Percentiles rank a stretch among this genome's conserved stretches.
Evolutionary conservation across 2,888 invertebrate species (phyloP).

Genomic region (Archips xylosteana): DNA sequence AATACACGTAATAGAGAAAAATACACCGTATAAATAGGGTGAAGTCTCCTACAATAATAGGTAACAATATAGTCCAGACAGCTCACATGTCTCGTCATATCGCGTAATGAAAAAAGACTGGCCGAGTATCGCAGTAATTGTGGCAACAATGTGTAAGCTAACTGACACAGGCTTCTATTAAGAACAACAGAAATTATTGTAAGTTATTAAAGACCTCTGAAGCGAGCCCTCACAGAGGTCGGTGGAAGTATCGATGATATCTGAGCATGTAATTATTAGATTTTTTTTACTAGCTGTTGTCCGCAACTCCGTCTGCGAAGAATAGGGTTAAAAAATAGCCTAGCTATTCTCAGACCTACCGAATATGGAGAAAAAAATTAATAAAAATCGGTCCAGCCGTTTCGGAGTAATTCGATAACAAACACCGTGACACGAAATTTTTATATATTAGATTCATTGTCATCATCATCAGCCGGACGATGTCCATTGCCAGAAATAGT

Average conservation of each 20-base stretch:
- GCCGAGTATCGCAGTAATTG: constrained; percentile 62
- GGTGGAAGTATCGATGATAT: background rate
- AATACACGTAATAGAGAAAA: constrained; percentile 27
- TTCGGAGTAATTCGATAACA: no score
- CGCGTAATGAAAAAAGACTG: constrained; percentile 53
- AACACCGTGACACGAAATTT: no score
- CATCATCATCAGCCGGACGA: no score
- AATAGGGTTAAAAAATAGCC: no score
- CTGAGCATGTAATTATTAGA: background rate
- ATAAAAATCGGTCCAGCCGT: no score
- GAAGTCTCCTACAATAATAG: constrained; percentile 35
- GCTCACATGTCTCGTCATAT: constrained; percentile 54
- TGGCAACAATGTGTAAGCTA: constrained; percentile 61
- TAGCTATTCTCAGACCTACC: no score
- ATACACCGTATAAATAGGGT: constrained; percentile 25
- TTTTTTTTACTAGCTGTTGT: no score
- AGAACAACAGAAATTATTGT: constrained; percentile 62
- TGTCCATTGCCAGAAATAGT: no score
- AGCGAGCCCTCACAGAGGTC: constrained; percentile 47
- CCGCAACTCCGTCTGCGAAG: no score
- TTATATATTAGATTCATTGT: no score
- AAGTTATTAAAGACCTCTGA: constrained; percentile 70
- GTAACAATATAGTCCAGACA: constrained; percentile 41
- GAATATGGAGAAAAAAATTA: no score
- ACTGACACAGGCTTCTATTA: constrained; percentile 57